Evolutionary conservation across 2,888 invertebrate species (phyloP), one percentile per base, ranked within the genome.

Genomic region (Troides aeacus): DNA sequence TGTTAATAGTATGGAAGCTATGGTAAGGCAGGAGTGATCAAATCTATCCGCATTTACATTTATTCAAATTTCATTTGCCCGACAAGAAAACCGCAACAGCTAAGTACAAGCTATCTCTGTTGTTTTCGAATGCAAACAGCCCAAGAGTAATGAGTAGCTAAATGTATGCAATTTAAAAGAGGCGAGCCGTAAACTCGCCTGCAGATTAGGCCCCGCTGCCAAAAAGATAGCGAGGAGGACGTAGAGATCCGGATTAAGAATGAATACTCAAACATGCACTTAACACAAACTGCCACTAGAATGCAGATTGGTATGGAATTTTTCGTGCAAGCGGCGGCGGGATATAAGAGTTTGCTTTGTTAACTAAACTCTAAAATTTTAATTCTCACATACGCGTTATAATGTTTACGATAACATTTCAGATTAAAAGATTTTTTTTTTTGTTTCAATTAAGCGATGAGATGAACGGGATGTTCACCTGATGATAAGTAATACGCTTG

Each of bases 91-190:
- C 66, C 70, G 66, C 69, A 70, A 72, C 70, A 70, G 69, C 71
- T 73, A 73, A 68, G 76, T 76, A 75, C 76, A 75, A 76, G 72
- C 71, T 75, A 76, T 77, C 77, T 74, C 71, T 74, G 76, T 80
- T 82, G 79, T 80, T 82, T 81, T 81, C 80, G 78, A 82, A 87
- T 89, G 87, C 84, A 87, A 87, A 87, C 84, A 85, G 79, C 81
- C 79, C 79, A 75, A 79, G 81, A 82, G 84, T 87, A 87, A 88
- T 88, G 88, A 85, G 84, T 79, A 81, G 83, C 82, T 84, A 83
- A 84, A 83, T 83, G 82, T 82, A 84, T 88, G 85, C 86, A 87
- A 88, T 89, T 87, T 88, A 84, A 88, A 90, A 85, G 78, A 83
- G 79, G 77, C 79, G 74, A 71, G 73, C 69, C 68, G 71, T 72